Conservation (phyloP, 2,113 vertebrate species). For the Lophochroa leadbeateri region DNA sequence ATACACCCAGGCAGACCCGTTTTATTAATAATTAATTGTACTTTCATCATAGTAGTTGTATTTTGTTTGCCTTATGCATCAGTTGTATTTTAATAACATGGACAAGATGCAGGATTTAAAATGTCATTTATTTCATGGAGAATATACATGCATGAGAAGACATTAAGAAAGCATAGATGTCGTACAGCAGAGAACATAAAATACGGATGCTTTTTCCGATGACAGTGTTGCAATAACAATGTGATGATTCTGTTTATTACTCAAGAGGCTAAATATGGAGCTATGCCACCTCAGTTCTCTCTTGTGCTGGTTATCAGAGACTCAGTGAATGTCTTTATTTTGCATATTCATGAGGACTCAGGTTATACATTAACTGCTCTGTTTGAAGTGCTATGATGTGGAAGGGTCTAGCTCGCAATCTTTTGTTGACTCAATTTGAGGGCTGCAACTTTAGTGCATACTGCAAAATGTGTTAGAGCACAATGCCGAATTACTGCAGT, state of each 20-base stretch:
- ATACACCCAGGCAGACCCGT: background rate
- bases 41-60: background rate
- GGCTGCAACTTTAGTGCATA: background rate
- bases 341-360: background rate
- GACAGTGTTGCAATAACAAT: conserved; percentile 45
- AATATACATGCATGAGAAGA: background rate
- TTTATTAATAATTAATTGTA: background rate
- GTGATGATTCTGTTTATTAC: conserved; percentile 58
- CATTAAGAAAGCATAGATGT: background rate
- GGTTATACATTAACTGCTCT: background rate
- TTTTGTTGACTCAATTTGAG: background rate
- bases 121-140: background rate
- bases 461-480: background rate
- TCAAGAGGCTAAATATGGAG: conserved; percentile 39
- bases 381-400: background rate
- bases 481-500: background rate
- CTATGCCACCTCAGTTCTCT: background rate
- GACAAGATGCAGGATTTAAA: background rate
- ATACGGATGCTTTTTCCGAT: conserved; percentile 53
- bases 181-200: background rate
- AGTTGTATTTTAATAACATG: background rate
- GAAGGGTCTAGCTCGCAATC: background rate
- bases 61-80: background rate
- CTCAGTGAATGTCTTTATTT: conserved; percentile 41
- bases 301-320: conserved; percentile 42